A percentile compares a stretch with the other conserved stretches of the same genome.
Conservation (phyloP, 2,888 invertebrate genomes). For the Sarcophaga variegata region DNA sequence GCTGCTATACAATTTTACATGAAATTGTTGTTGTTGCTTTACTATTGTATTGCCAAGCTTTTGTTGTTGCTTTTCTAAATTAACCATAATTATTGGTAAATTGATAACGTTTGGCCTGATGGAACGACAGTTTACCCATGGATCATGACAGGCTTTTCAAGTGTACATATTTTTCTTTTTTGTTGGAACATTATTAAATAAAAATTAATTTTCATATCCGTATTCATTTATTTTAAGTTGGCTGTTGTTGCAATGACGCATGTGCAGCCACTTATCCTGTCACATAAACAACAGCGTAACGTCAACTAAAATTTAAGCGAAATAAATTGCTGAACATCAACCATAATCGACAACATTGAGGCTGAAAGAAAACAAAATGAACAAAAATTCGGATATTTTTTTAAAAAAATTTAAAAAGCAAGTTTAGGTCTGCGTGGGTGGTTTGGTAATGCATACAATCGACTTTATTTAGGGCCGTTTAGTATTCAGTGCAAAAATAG, state of each 20-base stretch:
- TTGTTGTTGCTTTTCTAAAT: conserved; percentile 33
- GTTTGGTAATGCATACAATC: too few species aligned
- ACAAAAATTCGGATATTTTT: background rate
- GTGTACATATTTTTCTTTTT: background rate
- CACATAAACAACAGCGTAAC: conserved; percentile 66
- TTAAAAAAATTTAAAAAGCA: too few species aligned
- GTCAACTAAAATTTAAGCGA: conserved; percentile 65
- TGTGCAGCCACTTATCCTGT: conserved; percentile 66
- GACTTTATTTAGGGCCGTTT: too few species aligned
- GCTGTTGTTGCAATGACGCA: conserved; percentile 51
- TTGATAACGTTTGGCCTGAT: conserved; percentile 50
- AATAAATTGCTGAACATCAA: conserved; percentile 61
- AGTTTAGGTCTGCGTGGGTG: too few species aligned
- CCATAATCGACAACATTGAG: conserved; percentile 44
- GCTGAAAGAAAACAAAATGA: background rate
- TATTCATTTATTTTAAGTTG: conserved; percentile 51
- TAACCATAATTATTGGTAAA: conserved; percentile 55
- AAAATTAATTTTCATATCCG: conserved; percentile 67
- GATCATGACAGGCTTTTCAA: conserved; percentile 24
- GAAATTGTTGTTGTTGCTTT: background rate
- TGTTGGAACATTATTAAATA: conserved; percentile 33
- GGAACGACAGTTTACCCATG: conserved; percentile 46
- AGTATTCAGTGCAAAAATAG: too few species aligned
- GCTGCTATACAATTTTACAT: background rate
- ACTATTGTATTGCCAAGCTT: background rate